These are phyloP conservation scores for Cinclus cinclus DNA, from an alignment of 2,113 vertebrate species.

Conservation along the genomic window DNA sequence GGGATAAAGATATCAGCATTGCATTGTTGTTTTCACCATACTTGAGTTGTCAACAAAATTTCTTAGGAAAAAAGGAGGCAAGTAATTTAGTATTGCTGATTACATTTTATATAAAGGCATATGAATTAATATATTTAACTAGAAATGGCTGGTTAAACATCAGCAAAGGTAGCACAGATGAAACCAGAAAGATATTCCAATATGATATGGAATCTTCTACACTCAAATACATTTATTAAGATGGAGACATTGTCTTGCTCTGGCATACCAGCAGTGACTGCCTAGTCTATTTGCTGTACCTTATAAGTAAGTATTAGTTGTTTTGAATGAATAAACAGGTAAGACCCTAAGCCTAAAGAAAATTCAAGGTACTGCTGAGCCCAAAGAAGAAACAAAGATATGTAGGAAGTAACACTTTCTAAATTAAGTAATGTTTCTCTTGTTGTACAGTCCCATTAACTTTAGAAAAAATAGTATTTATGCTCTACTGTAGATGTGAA, in stretches of 20 bases:
- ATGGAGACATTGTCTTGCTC: background rate
- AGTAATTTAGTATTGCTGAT: background rate
- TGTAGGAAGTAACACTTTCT: background rate
- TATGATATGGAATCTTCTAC: background rate
- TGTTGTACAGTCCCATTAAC: background rate
- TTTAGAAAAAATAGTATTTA: background rate
- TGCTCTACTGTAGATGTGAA: background rate
- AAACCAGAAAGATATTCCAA: background rate
- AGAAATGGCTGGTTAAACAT: background rate
- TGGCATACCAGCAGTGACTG: background rate
- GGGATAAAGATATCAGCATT: background rate
- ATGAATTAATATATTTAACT: background rate
- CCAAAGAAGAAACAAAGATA: background rate
- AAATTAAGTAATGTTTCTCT: background rate
- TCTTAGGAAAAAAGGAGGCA: background rate
- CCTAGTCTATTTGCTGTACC: background rate
- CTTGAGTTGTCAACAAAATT: background rate
- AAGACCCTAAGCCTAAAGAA: background rate
- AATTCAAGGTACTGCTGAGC: background rate
- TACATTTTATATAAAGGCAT: background rate
- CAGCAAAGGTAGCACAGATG: background rate
- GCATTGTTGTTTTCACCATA: fast-evolving
- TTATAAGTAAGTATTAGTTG: background rate
- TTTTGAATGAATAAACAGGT: background rate
- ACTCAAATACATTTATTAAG: background rate